Percentiles rank a stretch among this genome's conserved stretches.
phyloP scores from a whole-genome alignment of 2,113 vertebrate species.

The Arvicanthis niloticus region DNA sequence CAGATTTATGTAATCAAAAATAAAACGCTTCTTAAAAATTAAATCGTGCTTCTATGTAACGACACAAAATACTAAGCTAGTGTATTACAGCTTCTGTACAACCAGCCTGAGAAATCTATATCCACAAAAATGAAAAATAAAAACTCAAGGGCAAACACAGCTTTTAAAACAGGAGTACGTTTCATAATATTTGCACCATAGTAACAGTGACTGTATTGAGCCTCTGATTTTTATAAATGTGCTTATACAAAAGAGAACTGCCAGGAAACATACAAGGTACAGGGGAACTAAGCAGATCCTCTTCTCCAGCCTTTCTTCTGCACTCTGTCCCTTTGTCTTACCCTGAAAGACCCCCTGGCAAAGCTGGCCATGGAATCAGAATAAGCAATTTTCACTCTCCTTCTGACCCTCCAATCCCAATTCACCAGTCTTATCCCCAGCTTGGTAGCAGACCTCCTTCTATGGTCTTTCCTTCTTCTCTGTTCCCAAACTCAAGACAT shows the following conservation, averaged over 20 bases:
- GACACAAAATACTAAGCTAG: not conserved
- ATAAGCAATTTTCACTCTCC: not conserved
- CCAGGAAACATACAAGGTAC: not conserved
- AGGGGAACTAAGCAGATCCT: not conserved
- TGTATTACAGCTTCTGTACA: not conserved
- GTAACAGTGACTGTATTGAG: not conserved
- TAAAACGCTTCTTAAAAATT: not conserved
- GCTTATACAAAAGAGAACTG: not conserved
- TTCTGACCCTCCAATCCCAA: not conserved
- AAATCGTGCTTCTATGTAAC: slow-evolving; percentile 42
- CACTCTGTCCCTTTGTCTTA: not conserved
- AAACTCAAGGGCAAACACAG: not conserved
- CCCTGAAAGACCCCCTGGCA: not conserved
- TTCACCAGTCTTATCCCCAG: not conserved
- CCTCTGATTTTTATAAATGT: slow-evolving; percentile 41
- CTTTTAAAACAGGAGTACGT: not conserved
- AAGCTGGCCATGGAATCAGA: not conserved
- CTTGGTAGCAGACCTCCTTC: not conserved
- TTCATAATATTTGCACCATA: not conserved
- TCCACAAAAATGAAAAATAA: not conserved
- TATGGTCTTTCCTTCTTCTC: not conserved
- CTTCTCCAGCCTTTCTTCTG: not conserved
- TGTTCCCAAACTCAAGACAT: not conserved
- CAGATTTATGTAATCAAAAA: not conserved
- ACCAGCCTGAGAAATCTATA: not conserved